Conservation (phyloP, 2,888 invertebrate species). For the Alsophila aescularia region DNA sequence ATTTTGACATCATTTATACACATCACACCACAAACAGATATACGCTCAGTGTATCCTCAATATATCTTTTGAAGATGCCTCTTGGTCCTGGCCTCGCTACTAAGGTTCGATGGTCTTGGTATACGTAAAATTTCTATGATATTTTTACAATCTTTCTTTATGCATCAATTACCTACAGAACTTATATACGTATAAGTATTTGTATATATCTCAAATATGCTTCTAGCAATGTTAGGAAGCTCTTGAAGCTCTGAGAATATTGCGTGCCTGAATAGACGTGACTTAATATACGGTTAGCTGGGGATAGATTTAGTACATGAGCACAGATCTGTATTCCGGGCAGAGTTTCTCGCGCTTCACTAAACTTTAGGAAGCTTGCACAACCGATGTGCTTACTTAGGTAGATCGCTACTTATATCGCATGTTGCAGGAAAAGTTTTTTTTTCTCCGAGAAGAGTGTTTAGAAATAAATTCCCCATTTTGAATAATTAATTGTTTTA, state of each 20-base stretch:
- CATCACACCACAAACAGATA: no score
- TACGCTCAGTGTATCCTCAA: no score
- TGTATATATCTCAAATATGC: no score
- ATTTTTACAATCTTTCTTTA: no score
- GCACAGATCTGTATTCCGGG: slow-evolving; percentile 29
- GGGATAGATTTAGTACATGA: slow-evolving; percentile 24
- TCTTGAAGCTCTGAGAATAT: slow-evolving; percentile 25
- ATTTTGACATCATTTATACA: no score
- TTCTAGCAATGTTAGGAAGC: slow-evolving; percentile 2
- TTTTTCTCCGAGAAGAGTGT: neutral
- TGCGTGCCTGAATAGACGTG: slow-evolving; percentile 34
- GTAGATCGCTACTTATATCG: neutral
- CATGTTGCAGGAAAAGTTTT: neutral
- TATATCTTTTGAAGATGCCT: no score
- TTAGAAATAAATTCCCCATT: neutral
- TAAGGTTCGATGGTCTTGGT: no score
- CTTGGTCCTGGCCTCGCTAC: no score
- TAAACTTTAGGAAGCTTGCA: slow-evolving; percentile 12
- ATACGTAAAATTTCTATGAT: no score
- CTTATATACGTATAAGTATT: no score
- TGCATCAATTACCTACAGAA: no score
- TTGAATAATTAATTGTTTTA: slow-evolving; percentile 1
- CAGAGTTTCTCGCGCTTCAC: slow-evolving; percentile 25
- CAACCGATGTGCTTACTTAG: neutral
- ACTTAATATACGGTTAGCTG: slow-evolving; percentile 29